Conservation (phyloP, 2,888 invertebrate species). For the Acanthosepion esculentum region DNA sequence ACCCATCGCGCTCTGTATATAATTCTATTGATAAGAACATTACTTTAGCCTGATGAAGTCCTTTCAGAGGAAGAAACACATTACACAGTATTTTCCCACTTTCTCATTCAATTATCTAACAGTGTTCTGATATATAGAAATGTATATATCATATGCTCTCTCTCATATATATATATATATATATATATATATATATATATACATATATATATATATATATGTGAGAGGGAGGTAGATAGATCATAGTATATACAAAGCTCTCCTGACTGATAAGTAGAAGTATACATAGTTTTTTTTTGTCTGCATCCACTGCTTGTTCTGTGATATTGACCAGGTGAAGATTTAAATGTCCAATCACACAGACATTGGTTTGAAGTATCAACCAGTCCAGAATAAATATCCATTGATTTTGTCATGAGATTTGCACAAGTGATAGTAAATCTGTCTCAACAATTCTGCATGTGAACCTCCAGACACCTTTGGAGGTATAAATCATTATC, state of each 20-base stretch:
- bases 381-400: slow-evolving; percentile 14
- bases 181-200: too few species aligned
- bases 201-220: too few species aligned
- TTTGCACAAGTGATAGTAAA: not conserved
- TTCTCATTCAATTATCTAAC: too few species aligned
- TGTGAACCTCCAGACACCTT: not conserved
- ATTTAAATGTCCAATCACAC: not conserved
- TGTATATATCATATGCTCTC: too few species aligned
- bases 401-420: slow-evolving; percentile 9
- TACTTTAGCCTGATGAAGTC: too few species aligned
- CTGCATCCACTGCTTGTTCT: not conserved
- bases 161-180: too few species aligned
- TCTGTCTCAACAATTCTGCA: slow-evolving; percentile 8
- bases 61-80: too few species aligned
- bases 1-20: too few species aligned
- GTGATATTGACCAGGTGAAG: slow-evolving; percentile 23
- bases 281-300: not conserved
- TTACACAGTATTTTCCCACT: too few species aligned
- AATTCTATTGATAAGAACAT: too few species aligned
- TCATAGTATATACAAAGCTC: not conserved
- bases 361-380: slow-evolving; percentile 20
- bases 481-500: not conserved
- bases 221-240: too few species aligned
- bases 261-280: not conserved
- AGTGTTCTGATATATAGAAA: too few species aligned